These are phyloP conservation scores for Epizoanthus ramosus DNA, from an alignment of 92 coral and sea anemone species.

Conservation along the genomic window DNA sequence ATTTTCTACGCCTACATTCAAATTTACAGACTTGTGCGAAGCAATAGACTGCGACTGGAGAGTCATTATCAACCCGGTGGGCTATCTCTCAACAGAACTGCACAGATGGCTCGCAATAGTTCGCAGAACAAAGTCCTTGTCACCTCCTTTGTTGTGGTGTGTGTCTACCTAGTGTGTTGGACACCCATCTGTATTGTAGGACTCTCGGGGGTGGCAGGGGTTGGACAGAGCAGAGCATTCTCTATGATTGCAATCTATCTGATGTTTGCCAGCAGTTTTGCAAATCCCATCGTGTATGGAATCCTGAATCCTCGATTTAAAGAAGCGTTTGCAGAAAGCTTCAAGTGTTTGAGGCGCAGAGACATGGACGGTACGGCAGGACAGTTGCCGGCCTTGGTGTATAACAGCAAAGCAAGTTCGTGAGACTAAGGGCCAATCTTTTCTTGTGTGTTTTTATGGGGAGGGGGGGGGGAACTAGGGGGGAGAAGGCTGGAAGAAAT, in stretches of 20 bases:
- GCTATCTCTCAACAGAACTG: conserved; percentile 10
- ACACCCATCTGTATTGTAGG: conserved; percentile 72
- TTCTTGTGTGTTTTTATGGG: too few species aligned
- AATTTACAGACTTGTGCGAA: conserved; percentile 73
- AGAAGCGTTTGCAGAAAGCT: conserved; percentile 43
- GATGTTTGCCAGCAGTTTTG: conserved; percentile 66
- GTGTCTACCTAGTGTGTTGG: conserved; percentile 73
- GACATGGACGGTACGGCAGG: not conserved
- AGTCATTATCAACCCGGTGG: conserved; percentile 24
- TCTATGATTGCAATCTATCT: conserved; percentile 53
- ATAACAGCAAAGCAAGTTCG: too few species aligned
- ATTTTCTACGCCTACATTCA: conserved; percentile 72
- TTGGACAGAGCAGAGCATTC: conserved; percentile 39
- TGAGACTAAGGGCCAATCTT: too few species aligned
- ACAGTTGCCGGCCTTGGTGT: not conserved
- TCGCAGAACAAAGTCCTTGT: conserved; percentile 56
- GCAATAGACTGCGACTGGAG: conserved; percentile 38
- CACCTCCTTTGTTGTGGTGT: conserved; percentile 74
- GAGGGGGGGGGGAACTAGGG: too few species aligned
- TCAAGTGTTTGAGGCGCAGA: not conserved
- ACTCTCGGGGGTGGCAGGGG: conserved; percentile 55
- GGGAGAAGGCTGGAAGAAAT: too few species aligned
- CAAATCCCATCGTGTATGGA: conserved; percentile 81
- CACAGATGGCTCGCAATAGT: conserved; percentile 45
- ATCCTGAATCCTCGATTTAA: conserved; percentile 81